These are phyloP conservation scores for Venturia canescens DNA, from an alignment of 1,140 invertebrate species.

Conservation along the genomic window DNA sequence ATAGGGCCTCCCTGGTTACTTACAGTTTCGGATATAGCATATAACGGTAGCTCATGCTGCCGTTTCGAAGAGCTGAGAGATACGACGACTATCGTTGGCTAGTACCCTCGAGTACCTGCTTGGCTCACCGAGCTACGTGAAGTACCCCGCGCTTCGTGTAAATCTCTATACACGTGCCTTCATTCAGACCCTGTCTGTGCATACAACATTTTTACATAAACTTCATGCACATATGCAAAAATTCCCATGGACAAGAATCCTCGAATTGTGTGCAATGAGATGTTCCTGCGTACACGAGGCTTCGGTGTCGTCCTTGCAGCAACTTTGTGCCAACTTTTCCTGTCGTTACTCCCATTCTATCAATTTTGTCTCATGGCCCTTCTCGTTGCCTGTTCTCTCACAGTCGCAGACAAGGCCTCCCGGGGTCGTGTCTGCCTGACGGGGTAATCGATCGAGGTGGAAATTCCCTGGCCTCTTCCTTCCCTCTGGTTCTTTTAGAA, in stretches of 20 bases:
- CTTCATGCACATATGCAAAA: not conserved
- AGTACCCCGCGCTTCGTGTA: not conserved
- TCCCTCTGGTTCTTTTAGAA: conserved; percentile 35
- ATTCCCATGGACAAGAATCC: not conserved
- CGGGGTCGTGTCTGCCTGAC: conserved; percentile 45
- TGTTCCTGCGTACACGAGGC: not conserved
- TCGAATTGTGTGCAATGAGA: not conserved
- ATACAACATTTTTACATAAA: not conserved
- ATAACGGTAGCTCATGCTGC: conserved; percentile 2
- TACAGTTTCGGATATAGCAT: conserved; percentile 63
- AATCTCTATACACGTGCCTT: not conserved
- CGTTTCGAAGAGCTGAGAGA: conserved; percentile 61
- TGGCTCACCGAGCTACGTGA: conserved; percentile 11
- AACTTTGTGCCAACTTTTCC: conserved; percentile 24
- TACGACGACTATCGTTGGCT: conserved; percentile 66
- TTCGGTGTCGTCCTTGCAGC: conserved; percentile 51
- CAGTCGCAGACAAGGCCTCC: conserved; percentile 9
- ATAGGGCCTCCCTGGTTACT: conserved; percentile 72
- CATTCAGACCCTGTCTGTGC: not conserved
- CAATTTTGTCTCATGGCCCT: not conserved
- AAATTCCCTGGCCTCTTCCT: conserved; percentile 28
- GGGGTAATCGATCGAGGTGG: conserved; percentile 66
- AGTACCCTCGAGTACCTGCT: conserved; percentile 40
- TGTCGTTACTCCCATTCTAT: conserved; percentile 2
- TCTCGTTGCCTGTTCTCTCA: conserved; percentile 44